Conservation (phyloP, 1,140 invertebrate species). For the Aphis craccivora region DNA sequence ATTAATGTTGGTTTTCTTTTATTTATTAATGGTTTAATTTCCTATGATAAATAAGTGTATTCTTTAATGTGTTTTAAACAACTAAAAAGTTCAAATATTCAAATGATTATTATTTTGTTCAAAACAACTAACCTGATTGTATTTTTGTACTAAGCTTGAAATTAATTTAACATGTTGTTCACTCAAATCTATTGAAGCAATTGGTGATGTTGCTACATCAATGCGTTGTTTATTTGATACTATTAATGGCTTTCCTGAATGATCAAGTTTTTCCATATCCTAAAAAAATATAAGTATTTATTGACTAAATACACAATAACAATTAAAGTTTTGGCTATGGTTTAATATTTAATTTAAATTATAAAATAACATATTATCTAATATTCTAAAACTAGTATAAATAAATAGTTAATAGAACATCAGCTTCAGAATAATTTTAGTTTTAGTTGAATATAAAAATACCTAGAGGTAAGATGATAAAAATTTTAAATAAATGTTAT, state of each 20-base stretch:
- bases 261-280: slow-evolving; percentile 57
- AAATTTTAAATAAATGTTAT: neutral
- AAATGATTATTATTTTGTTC: neutral
- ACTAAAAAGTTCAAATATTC: neutral
- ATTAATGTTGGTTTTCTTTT: slow-evolving; percentile 35
- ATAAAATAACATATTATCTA: neutral
- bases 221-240: slow-evolving; percentile 18
- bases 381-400: neutral
- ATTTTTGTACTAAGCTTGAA: slow-evolving; percentile 52
- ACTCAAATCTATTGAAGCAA: slow-evolving; percentile 51
- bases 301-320: neutral
- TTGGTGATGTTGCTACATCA: slow-evolving; percentile 33
- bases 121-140: slow-evolving; percentile 35
- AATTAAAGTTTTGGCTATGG: neutral
- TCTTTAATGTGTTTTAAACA: neutral
- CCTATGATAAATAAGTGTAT: neutral
- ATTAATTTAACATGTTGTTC: slow-evolving; percentile 45
- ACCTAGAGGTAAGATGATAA: neutral
- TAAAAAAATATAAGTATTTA: slow-evolving; percentile 16
- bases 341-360: neutral
- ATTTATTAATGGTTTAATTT: slow-evolving; percentile 44
- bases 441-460: neutral
- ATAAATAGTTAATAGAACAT: neutral
- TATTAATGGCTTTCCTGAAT: slow-evolving; percentile 49
- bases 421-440: neutral